phyloP scores from a whole-genome alignment of 2,113 vertebrate genomes.

The Percopsis transmontana region DNA sequence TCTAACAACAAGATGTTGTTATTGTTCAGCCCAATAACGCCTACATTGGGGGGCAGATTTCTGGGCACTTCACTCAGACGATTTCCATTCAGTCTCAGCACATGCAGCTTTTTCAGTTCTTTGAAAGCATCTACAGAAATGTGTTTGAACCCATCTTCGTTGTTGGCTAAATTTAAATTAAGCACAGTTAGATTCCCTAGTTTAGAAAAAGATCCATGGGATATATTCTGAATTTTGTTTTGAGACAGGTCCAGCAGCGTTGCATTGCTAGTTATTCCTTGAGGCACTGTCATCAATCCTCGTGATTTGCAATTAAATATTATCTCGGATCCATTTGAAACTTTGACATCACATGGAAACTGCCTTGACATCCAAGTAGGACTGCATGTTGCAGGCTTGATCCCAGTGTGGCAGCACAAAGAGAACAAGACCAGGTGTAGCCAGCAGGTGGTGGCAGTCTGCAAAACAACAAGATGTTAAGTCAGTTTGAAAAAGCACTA shows the following conservation, averaged over 20 bases:
- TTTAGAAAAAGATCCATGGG: constrained; percentile 44
- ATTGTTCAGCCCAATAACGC: constrained; percentile 22
- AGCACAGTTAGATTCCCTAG: constrained; percentile 70
- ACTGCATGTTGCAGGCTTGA: constrained; percentile 27
- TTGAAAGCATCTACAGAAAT: constrained; percentile 53
- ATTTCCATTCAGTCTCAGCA: constrained; percentile 47
- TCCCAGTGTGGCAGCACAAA: constrained; percentile 30
- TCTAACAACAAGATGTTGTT: constrained; percentile 62
- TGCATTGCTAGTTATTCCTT: constrained; percentile 55
- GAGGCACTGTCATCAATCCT: constrained; percentile 66
- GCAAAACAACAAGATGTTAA: constrained; percentile 42
- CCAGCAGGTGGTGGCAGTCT: constrained; percentile 53
- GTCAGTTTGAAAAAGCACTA: background rate
- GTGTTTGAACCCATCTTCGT: fast-evolving
- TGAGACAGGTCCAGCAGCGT: constrained; percentile 72
- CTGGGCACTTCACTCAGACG: constrained; percentile 45
- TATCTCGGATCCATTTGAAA: constrained; percentile 18
- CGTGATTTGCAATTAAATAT: constrained; percentile 66
- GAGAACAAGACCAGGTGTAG: constrained; percentile 42
- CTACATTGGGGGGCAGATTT: constrained; percentile 56
- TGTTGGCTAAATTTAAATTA: constrained; percentile 55
- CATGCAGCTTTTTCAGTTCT: constrained; percentile 64
- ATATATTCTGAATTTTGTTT: constrained; percentile 72
- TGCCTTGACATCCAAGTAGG: constrained; percentile 43
- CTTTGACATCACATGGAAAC: constrained; percentile 70